Base-by-base conservation (phyloP, 2,888 invertebrate species). In the Drosophila eohydei region DNA sequence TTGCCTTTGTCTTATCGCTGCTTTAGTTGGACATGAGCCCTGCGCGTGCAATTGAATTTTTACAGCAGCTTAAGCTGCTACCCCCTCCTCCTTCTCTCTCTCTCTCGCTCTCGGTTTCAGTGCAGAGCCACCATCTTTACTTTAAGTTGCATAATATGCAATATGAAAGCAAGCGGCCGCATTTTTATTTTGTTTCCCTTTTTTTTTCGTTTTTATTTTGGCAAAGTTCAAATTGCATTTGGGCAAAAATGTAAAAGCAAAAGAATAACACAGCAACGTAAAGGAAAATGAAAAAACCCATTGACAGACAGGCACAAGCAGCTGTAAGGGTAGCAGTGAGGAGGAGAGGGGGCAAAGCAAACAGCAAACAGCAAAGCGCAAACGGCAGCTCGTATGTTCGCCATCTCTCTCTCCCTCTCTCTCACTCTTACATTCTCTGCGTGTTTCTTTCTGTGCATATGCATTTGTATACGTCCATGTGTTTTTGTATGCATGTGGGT, bases 191-290 rank as follows among this genome's bases (percentile, higher is more conserved):
- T 44, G 8, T 16, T 52, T 21, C 44, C 41, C 12, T 16, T 40
- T 54, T 30, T 12, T 44, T 55, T 41, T 11, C 14, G 26, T 8
- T 28, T n/a, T 16, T 46, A n/a, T 46, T 66, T 64, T 54, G 55
- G 54, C 50, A 80, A 85, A 82, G 60, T 83, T 86, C 72, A 88
- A 82, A 82, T 88, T 88, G 81, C 88, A 82, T 88, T 88, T 80
- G 72, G 62, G 52, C 63, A 83, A 77, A 80, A 74, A 40, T 43
- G 59, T 55, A 46, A 69, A 62, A 40, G 64, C 26, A 58, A 59
- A 52, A 71, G 16, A 57, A 76, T 55, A 67, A 65, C 32, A 58
- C 46, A 65, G 58, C 78, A 64, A 55, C 44, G 58, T 68, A 59
- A 75, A 52, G 58, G 64, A 64, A 75, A 76, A 76, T 78, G 59